Evolutionary conservation across 2,797 vertebrate species (phyloP).

Genomic region (Sebastes miniatus): DNA sequence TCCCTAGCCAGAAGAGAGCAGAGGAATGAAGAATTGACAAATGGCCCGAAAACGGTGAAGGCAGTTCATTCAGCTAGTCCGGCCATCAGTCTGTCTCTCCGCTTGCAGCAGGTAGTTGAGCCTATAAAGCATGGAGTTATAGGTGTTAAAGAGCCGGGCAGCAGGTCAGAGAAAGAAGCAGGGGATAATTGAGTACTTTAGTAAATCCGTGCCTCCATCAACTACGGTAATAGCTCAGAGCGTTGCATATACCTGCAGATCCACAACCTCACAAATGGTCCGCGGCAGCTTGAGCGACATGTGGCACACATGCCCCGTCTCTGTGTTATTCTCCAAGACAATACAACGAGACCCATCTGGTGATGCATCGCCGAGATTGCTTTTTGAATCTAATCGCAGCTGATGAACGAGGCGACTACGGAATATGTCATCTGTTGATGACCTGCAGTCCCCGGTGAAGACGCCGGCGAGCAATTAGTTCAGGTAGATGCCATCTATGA

Average conservation of each 20-base stretch:
- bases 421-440: constrained; percentile 73
- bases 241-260: constrained; percentile 49
- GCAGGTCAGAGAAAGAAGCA: constrained; percentile 69
- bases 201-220: constrained; percentile 73
- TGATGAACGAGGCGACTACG: constrained; percentile 74
- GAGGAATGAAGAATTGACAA: constrained; percentile 82
- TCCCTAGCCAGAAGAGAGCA: constrained; percentile 51
- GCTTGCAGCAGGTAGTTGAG: constrained; percentile 73
- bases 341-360: constrained; percentile 70
- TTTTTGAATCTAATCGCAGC: constrained; percentile 72
- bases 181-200: constrained; percentile 76
- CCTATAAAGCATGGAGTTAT: constrained; percentile 76
- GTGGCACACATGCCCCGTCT: constrained; percentile 52
- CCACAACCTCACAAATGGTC: constrained; percentile 25
- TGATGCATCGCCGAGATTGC: constrained; percentile 67
- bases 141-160: constrained; percentile 72
- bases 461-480: constrained; percentile 69
- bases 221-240: constrained; percentile 57
- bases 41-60: constrained; percentile 72
- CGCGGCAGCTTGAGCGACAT: constrained; percentile 53
- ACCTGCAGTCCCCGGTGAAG: constrained; percentile 58
- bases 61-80: constrained; percentile 78
- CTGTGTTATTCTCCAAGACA: constrained; percentile 64
- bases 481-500: constrained; percentile 70
- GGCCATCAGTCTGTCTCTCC: constrained; percentile 75